phyloP scores from a whole-genome alignment of 2,113 vertebrate genomes.

The Crocuta crocuta region DNA sequence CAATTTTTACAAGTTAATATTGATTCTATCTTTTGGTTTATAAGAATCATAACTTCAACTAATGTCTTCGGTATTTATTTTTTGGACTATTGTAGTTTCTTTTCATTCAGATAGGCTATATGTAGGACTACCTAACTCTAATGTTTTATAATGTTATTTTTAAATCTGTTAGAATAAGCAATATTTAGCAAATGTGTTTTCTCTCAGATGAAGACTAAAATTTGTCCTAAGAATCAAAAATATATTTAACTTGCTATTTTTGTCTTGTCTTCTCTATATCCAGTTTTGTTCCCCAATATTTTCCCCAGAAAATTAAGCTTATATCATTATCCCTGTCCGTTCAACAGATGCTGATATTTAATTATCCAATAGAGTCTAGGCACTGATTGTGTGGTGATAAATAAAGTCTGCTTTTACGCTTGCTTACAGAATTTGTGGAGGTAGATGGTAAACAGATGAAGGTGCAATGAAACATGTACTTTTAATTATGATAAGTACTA shows the following conservation, averaged over 20 bases:
- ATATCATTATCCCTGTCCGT: neutral
- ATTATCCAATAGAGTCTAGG: neutral
- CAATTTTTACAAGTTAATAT: neutral
- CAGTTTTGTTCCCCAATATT: neutral
- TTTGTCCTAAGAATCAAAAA: neutral
- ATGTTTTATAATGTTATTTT: neutral
- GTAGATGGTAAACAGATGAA: neutral
- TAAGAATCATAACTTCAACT: neutral
- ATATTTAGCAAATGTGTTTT: neutral
- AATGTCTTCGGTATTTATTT: neutral
- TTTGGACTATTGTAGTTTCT: neutral
- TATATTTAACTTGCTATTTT: neutral
- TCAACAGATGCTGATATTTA: neutral
- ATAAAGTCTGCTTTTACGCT: neutral
- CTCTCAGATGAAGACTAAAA: neutral
- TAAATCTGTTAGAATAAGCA: neutral
- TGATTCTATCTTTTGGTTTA: neutral
- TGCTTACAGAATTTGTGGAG: neutral
- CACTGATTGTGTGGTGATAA: neutral
- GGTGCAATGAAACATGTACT: neutral
- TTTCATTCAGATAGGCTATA: neutral
- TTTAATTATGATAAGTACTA: neutral
- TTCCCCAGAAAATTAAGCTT: neutral
- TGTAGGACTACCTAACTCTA: neutral
- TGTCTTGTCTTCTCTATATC: neutral